Conservation (phyloP, 2,888 invertebrate species). For the Eulithis testata region DNA sequence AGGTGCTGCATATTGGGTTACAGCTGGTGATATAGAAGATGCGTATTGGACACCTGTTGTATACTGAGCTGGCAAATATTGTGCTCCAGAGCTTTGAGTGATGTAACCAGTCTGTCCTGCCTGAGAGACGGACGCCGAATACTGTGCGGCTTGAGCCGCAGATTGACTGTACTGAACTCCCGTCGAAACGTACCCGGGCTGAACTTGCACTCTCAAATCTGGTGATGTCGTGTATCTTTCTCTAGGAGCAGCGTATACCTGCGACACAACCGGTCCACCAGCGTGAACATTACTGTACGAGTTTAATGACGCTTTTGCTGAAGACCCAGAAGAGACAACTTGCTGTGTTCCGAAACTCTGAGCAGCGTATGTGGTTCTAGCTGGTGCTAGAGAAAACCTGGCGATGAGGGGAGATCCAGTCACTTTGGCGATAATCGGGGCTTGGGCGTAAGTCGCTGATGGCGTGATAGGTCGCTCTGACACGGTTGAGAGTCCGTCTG, state of each 20-base stretch:
- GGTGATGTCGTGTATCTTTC: slow-evolving; percentile 66
- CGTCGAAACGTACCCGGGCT: slow-evolving; percentile 49
- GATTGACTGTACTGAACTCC: slow-evolving; percentile 59
- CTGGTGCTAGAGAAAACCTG: slow-evolving; percentile 64
- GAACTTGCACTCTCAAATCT: slow-evolving; percentile 59
- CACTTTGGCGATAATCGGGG: slow-evolving; percentile 80
- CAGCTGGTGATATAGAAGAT: slow-evolving; percentile 39
- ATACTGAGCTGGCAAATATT: slow-evolving; percentile 34
- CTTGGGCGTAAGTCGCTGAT: slow-evolving; percentile 75
- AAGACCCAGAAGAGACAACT: slow-evolving; percentile 59
- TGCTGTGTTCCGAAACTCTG: slow-evolving; percentile 69
- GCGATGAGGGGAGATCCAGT: slow-evolving; percentile 78
- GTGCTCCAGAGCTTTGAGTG: slow-evolving; percentile 38
- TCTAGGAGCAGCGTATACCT: slow-evolving; percentile 72
- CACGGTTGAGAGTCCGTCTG: slow-evolving; percentile 77
- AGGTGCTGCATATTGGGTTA: slow-evolving; percentile 37
- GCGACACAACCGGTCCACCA: slow-evolving; percentile 77
- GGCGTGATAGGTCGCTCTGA: slow-evolving; percentile 69
- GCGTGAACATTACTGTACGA: slow-evolving; percentile 62
- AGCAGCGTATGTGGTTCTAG: slow-evolving; percentile 62
- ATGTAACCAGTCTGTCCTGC: slow-evolving; percentile 47
- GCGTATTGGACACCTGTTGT: slow-evolving; percentile 38
- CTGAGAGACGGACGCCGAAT: slow-evolving; percentile 24
- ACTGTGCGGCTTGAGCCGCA: slow-evolving; percentile 40
- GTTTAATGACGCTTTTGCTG: slow-evolving; percentile 75